Percentiles rank a stretch among this genome's conserved stretches.
phyloP scores from a whole-genome alignment of 2,113 vertebrate species.

The Penelope pileata region DNA sequence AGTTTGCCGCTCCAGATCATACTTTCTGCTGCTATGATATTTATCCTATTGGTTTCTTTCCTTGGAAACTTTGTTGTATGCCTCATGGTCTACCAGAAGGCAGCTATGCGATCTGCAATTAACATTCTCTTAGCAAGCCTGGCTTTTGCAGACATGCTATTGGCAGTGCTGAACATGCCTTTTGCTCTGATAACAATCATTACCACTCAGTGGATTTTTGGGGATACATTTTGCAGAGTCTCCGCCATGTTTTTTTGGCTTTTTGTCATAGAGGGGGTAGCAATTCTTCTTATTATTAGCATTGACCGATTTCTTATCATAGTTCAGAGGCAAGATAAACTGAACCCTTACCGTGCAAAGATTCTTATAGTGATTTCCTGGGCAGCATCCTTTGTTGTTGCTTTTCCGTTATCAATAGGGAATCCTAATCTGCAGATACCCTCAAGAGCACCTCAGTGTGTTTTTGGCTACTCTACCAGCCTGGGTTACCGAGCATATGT shows the following conservation, averaged over 20 bases:
- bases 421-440: constrained; percentile 88
- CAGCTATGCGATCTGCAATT: constrained; percentile 98
- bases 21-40: constrained; percentile 87
- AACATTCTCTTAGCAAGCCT: constrained; percentile 97
- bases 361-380: constrained; percentile 91
- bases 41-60: constrained; percentile 89
- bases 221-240: constrained; percentile 88
- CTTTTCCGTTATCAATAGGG: constrained; percentile 89
- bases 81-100: constrained; percentile 97
- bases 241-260: constrained; percentile 98
- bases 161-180: constrained; percentile 95
- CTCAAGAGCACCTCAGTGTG: constrained; percentile 93
- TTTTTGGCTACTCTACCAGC: constrained; percentile 89
- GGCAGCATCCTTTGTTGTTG: constrained; percentile 86
- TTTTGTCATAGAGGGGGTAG: constrained; percentile 92
- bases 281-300: constrained; percentile 96
- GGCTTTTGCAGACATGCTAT: constrained; percentile 95
- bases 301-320: constrained; percentile 98
- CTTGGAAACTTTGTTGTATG: constrained; percentile 96
- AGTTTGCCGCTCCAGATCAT: constrained; percentile 90
- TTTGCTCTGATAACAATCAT: constrained; percentile 91
- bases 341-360: constrained; percentile 93
- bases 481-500: constrained; percentile 90
- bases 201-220: constrained; percentile 92
- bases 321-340: constrained; percentile 94